Evolutionary conservation across 2,888 invertebrate species (phyloP), one percentile per base, ranked within the genome.

Genomic region (Orchesellides sinensis): DNA sequence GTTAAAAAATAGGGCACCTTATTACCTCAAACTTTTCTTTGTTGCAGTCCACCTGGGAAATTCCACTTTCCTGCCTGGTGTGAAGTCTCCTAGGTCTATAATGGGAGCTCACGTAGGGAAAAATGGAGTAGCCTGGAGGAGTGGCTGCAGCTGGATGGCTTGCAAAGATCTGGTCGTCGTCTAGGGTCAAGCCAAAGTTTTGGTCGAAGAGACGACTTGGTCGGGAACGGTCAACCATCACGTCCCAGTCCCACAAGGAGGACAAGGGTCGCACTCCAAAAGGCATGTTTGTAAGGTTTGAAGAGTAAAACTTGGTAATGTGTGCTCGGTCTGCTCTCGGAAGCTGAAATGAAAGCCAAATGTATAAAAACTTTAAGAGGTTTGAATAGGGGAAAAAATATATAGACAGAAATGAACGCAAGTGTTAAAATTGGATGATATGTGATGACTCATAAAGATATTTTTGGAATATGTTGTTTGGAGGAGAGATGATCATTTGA

Each of bases 1-100:
- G n/a, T n/a, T n/a, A n/a, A n/a, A n/a, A n/a, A n/a, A n/a, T n/a
- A n/a, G n/a, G n/a, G n/a, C n/a, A n/a, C n/a, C n/a, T n/a, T n/a
- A n/a, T 63, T 19, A 86, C 86, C 75, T 85, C 79, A 56, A 86
- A 86, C 52, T 79, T 84, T n/a, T 86, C 86, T 59, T 83, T 84
- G 21, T 83, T 78, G 23, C 66, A 56, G 29, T 82, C 75, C 2
- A 85, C 27, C 54, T 86, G 85, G 14, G 85, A 77, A n/a, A 70
- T 49, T 6, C 86, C 86, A 66, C 69, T 74, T 21, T 83, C 75
- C 25, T 83, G 69, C 29, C 74, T 74, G 12, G 79, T 61, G 40
- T 83, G 79, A 5, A 83, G 45, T 3, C 83, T 69, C 49, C 83
- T 73, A 3, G 83, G 85, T 23, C 85, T 69, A 17, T 82, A 75